phyloP scores from a whole-genome alignment of 2,888 invertebrate species.

The Troides oblongomaculatus region DNA sequence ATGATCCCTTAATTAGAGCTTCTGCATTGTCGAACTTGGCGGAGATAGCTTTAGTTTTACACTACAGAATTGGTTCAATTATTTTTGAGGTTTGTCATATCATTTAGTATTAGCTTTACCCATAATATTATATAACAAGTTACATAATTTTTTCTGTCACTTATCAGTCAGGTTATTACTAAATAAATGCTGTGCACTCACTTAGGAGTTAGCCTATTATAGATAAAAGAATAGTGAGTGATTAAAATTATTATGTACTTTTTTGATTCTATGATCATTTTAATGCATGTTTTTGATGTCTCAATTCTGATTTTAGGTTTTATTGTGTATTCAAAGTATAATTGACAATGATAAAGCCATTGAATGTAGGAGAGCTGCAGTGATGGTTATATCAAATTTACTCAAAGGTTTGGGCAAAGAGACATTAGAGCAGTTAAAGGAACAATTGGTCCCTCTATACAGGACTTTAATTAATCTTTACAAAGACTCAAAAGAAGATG shows the following conservation, averaged over 20 bases:
- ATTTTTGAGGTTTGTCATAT: conserved; percentile 83
- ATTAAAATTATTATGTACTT: too few relatives aligned
- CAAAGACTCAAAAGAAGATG: conserved; percentile 82
- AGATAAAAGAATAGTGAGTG: too few relatives aligned
- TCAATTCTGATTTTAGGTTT: conserved; percentile 77
- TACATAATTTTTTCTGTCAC: too few relatives aligned
- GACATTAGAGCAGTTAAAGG: conserved; percentile 83
- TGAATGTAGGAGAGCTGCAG: conserved; percentile 89
- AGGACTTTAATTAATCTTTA: conserved; percentile 84
- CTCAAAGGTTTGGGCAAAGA: conserved; percentile 87
- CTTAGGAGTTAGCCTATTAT: too few relatives aligned
- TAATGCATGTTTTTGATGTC: background rate
- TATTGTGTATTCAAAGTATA: conserved; percentile 84
- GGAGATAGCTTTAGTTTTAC: conserved; percentile 87
- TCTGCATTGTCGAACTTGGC: conserved; percentile 92
- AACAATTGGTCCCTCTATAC: conserved; percentile 85
- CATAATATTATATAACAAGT: too few relatives aligned
- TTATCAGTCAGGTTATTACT: too few relatives aligned
- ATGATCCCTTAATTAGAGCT: conserved; percentile 86
- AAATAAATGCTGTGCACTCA: too few relatives aligned
- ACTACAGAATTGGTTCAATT: conserved; percentile 85
- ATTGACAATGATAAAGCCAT: conserved; percentile 85
- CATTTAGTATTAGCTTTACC: too few relatives aligned
- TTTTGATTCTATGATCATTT: too few relatives aligned
- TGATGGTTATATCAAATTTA: conserved; percentile 86